Base-by-base conservation (phyloP, 2,113 vertebrate species). In the Gracilinanus agilis region DNA sequence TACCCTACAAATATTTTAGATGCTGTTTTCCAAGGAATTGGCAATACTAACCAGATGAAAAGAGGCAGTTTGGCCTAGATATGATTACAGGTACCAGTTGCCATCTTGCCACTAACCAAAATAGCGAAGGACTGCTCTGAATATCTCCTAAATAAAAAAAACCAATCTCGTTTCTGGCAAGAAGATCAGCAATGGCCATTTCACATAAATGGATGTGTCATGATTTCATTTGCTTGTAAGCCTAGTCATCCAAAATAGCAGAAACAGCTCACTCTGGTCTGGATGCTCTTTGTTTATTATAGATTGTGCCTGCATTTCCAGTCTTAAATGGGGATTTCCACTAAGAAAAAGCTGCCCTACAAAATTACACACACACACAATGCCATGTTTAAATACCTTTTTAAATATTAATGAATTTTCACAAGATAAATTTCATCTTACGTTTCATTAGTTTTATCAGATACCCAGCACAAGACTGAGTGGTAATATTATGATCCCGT, bases 121-220 rank as follows among this genome's bases (percentile, higher is more conserved):
- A 96, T 94, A 97, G 94, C 95, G 92, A 96, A 97, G 95, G 93
- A 97, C 94, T 75, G 96, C 95, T 97, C 94, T 96, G 95, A 91
- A 97, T 97, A 97, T 97, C 97, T 97, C 96, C 97, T 97, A 96
- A 97, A 97, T 97, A 97, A 97, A 98, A n/a, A 49, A 97, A 97
- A 97, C 95, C 97, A 97, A 97, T 97, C 97, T 97, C 83, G 92
- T 97, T 97, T 93, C 98, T 98, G 95, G 97, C 96, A 98, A 96
- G 96, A 96, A 98, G 98, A 98, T 95, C 96, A 97, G 95, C 96
- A 94, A 92, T 90, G 95, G 95, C 96, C 97, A 98, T 98, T 97
- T 98, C 91, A 95, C 90, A 96, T 96, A 96, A 98, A 97, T 94
- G 96, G 95, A 97, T 96, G 97, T 98, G 97, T 96, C 95, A 95